Evolutionary conservation across 2,113 vertebrate genomes (phyloP).

Genomic region (Chionomys nivalis): DNA sequence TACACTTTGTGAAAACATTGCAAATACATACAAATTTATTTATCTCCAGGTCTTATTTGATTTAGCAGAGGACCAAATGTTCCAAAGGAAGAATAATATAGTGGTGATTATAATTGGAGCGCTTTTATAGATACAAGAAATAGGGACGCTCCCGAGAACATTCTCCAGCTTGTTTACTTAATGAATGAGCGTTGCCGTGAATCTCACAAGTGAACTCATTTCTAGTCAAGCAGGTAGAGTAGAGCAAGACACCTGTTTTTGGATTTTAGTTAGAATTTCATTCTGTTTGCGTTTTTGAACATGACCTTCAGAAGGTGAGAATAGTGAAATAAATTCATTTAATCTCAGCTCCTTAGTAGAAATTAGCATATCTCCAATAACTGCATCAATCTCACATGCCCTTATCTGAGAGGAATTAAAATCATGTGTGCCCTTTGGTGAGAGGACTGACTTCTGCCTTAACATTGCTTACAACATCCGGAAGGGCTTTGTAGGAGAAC

Average conservation of each 20-base stretch:
- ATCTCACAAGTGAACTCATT: conserved; percentile 69
- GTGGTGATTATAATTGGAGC: conserved; percentile 75
- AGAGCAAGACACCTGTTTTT: conserved; percentile 74
- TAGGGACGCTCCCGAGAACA: conserved; percentile 59
- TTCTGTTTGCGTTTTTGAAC: conserved; percentile 74
- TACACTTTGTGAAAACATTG: conserved; percentile 30
- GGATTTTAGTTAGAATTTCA: conserved; percentile 69
- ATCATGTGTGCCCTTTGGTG: conserved; percentile 7
- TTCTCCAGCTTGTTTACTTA: conserved; percentile 80
- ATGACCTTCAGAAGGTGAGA: conserved; percentile 67
- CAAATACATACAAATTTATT: conserved; percentile 52
- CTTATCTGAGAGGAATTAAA: conserved; percentile 57
- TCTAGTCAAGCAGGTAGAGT: conserved; percentile 62
- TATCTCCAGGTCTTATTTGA: conserved; percentile 55
- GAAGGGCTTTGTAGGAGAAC: not conserved
- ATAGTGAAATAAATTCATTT: conserved; percentile 67
- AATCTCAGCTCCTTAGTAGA: conserved; percentile 55
- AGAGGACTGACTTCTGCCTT: conserved; percentile 34
- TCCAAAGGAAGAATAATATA: conserved; percentile 70
- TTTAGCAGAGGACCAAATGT: conserved; percentile 58
- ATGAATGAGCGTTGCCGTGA: conserved; percentile 61
- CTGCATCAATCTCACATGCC: conserved; percentile 59
- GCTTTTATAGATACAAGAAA: conserved; percentile 72
- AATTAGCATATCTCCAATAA: conserved; percentile 60
- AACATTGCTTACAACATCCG: not conserved